These are phyloP conservation scores for Allolobophora icterica DNA, from an alignment of 2,888 invertebrate genomes.

Conservation along the genomic window DNA sequence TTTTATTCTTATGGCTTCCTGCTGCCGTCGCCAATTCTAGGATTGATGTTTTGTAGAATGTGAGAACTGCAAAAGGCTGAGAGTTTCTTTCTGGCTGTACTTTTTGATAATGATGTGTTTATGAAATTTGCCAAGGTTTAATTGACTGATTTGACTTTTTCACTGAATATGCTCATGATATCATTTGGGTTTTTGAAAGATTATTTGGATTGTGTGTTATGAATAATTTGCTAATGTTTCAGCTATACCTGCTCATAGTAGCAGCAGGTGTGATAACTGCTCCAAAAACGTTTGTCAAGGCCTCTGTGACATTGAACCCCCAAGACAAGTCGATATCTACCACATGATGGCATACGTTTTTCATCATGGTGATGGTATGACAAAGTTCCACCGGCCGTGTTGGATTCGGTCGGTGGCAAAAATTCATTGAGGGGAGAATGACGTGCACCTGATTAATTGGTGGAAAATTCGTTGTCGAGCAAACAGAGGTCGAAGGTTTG, in stretches of 20 bases:
- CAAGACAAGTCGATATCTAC: not conserved
- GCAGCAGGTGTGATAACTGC: not conserved
- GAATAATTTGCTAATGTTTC: not conserved
- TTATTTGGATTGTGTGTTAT: not conserved
- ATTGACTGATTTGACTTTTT: not conserved
- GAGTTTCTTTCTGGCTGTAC: not conserved
- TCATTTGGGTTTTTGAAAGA: not conserved
- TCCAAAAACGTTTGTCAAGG: not conserved
- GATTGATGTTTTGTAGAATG: not conserved
- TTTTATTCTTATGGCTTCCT: not conserved
- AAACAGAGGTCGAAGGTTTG: too few species aligned
- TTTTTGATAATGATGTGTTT: not conserved
- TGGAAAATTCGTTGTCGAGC: too few species aligned
- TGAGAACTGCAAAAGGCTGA: not conserved
- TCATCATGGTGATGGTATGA: not conserved
- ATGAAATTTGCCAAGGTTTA: not conserved
- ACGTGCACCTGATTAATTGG: too few species aligned
- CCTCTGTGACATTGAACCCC: not conserved
- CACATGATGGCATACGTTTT: not conserved
- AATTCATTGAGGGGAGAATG: too few species aligned
- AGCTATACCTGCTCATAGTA: not conserved
- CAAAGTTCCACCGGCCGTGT: too few species aligned
- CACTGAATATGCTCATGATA: not conserved
- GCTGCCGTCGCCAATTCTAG: too few species aligned
- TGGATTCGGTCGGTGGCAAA: too few species aligned